A percentile compares a stretch with the other conserved stretches of the same genome.
Conservation (phyloP, 2,888 invertebrate genomes). For the Malacosoma neustria region DNA sequence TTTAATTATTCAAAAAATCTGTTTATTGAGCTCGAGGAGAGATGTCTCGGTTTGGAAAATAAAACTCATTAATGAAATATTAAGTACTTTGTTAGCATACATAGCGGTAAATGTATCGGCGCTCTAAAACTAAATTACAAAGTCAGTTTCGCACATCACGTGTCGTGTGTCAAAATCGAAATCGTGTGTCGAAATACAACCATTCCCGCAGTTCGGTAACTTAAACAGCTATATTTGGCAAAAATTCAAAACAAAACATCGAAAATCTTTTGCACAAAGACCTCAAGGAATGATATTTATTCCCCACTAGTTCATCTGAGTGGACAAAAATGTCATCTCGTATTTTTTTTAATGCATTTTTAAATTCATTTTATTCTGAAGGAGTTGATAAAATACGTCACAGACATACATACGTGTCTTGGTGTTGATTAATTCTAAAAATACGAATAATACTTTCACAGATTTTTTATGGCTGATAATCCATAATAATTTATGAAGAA, state of each 20-base stretch:
- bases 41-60: neutral
- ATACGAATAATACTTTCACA: no score
- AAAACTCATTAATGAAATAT: neutral
- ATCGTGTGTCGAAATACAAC: neutral
- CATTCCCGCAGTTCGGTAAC: slow-evolving; percentile 17
- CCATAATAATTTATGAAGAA: no score
- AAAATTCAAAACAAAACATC: slow-evolving; percentile 19
- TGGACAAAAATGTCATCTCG: no score
- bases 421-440: no score
- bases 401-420: no score
- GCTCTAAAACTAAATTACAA: neutral
- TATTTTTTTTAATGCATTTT: no score
- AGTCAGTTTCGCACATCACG: neutral
- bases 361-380: no score
- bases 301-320: neutral
- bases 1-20: slow-evolving; percentile 4
- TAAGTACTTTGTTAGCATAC: neutral
- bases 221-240: slow-evolving; percentile 35
- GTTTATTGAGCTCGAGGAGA: neutral
- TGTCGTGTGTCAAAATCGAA: neutral
- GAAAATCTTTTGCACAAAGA: neutral
- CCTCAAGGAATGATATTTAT: slow-evolving; percentile 13
- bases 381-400: no score
- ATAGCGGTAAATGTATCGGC: neutral
- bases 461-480: no score